Evolutionary conservation across 2,888 invertebrate genomes (phyloP).

Genomic region (Polymixis flavicincta): DNA sequence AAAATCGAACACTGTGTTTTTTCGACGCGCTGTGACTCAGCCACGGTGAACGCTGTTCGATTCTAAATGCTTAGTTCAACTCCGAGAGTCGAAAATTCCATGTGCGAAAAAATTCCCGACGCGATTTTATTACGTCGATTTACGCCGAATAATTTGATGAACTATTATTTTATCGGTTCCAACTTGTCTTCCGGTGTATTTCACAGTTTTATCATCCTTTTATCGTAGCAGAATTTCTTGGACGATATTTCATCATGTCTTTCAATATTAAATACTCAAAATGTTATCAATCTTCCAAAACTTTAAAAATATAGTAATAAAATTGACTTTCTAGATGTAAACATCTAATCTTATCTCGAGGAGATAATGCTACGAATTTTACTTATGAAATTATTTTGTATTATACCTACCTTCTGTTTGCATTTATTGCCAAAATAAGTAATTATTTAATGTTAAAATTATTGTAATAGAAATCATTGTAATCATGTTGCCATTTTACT

Average conservation of each 20-base stretch:
- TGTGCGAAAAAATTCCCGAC: too few relatives aligned
- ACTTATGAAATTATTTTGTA: constrained; percentile 56
- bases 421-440: constrained; percentile 69
- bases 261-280: constrained; percentile 60
- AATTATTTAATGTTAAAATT: constrained; percentile 64
- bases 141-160: constrained; percentile 52
- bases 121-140: too few relatives aligned
- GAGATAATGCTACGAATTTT: constrained; percentile 62
- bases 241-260: constrained; percentile 37
- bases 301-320: constrained; percentile 34
- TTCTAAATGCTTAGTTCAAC: too few relatives aligned
- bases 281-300: constrained; percentile 46
- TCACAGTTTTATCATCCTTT: constrained; percentile 50
- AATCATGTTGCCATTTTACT: constrained; percentile 77
- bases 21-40: too few relatives aligned
- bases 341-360: constrained; percentile 51
- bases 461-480: constrained; percentile 68
- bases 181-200: constrained; percentile 74
- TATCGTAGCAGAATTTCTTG: constrained; percentile 60
- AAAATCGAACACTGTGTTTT: too few relatives aligned
- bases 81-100: too few relatives aligned
- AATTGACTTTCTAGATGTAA: constrained; percentile 55
- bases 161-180: constrained; percentile 58
- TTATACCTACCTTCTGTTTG: constrained; percentile 63
- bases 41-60: too few relatives aligned